phyloP scores from a whole-genome alignment of 2,797 vertebrate genomes.

The Myotis myotis region DNA sequence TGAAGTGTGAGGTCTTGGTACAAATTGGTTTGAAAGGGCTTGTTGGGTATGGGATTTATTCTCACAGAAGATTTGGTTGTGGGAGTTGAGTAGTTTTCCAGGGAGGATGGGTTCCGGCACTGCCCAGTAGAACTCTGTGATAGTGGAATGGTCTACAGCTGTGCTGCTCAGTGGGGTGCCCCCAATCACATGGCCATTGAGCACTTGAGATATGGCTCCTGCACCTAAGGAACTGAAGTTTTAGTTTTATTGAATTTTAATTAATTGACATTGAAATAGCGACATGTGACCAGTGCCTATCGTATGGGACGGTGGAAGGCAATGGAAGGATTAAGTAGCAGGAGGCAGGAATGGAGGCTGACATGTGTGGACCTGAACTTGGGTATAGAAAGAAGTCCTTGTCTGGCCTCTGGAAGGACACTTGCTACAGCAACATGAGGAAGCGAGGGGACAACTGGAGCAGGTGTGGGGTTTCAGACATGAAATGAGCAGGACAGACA shows the following conservation, averaged over 20 bases:
- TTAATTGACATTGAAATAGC: background rate
- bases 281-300: background rate
- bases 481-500: background rate
- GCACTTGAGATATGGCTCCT: background rate
- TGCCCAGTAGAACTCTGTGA: background rate
- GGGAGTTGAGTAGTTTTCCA: background rate
- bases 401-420: background rate
- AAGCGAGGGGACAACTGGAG: background rate
- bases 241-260: background rate
- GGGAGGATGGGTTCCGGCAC: background rate
- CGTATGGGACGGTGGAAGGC: background rate
- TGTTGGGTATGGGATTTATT: background rate
- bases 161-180: background rate
- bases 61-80: background rate
- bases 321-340: background rate
- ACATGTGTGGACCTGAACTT: background rate
- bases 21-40: background rate
- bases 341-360: background rate
- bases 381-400: background rate
- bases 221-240: background rate
- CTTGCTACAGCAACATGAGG: background rate
- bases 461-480: background rate
- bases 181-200: background rate
- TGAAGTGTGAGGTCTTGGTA: background rate
- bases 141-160: background rate